Base-by-base conservation (phyloP, 2,113 vertebrate species). In the Noctilio leporinus region DNA sequence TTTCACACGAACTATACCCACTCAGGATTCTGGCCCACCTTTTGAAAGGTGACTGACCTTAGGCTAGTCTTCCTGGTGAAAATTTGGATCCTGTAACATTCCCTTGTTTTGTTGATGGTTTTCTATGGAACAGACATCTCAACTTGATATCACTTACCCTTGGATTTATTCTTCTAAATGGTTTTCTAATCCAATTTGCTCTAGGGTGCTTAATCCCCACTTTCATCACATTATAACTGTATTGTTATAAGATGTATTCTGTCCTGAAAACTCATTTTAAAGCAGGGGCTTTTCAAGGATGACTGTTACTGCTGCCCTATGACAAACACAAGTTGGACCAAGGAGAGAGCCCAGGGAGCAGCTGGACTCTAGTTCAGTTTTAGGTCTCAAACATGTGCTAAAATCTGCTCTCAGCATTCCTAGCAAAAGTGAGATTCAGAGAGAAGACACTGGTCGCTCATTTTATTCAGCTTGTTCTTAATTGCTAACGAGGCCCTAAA, bases 161-260 rank as follows among this genome's bases (percentile, higher is more conserved):
- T 57, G 7, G 26, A 9, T 40, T 70, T 57, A 3, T 47, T 64
- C 62, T 51, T 72, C 75, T 55, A 55, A 40, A 17, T 6, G 14
- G 22, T 82, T 95, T 83, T 65, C 95, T 83, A 40, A 64, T 19
- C 22, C 49, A 19, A 40, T 26, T 43, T 64, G 72, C 78, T 76
- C 69, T 49, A 28, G 35, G 89, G 92, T 93, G 93, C 82, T 94
- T 67, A 24, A 3, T 8, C 12, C 70, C 43, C 30, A 3, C n/a
- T 38, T 35, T 51, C 4, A 2, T 49, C 69, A 30, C 69, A 10
- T 26, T 49, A 20, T 38, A 67, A 19, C 78, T 76, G 70, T 28
- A 19, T 40, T 26, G 53, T 59, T 53, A 0, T 2, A 38, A 10
- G 45, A 2, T 1, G 7, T 35, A 2, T 43, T 78, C 40, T 78